Percentiles rank a stretch among this genome's conserved stretches.
phyloP scores from a whole-genome alignment of 2,797 vertebrate genomes.

The Okamejei kenojei region DNA sequence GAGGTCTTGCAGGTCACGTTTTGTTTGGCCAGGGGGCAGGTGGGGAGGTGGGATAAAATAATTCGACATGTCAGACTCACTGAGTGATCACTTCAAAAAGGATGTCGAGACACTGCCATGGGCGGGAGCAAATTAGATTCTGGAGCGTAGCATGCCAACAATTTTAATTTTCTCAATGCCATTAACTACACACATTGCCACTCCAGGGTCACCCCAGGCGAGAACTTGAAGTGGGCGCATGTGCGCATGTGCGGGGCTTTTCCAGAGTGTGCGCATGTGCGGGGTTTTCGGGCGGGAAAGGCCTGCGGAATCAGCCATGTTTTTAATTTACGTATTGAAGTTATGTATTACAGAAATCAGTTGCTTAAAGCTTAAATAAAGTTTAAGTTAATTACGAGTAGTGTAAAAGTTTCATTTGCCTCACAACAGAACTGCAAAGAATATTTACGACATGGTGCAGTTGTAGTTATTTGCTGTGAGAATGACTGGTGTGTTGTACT shows the following conservation, averaged over 20 bases:
- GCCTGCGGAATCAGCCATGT: no score
- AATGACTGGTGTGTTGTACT: background rate
- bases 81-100: background rate
- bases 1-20: background rate
- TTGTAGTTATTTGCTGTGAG: background rate
- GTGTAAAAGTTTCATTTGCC: no score
- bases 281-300: no score
- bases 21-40: background rate
- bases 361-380: no score
- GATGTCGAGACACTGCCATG: background rate
- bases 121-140: conserved; percentile 24
- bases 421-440: background rate
- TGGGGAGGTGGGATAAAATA: background rate
- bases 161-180: conserved; percentile 27
- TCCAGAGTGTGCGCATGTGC: no score
- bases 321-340: no score
- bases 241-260: no score
- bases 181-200: background rate
- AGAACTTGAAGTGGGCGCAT: no score
- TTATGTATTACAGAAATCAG: no score
- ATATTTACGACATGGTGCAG: conserved; percentile 23
- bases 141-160: background rate
- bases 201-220: background rate
- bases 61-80: background rate
- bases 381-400: no score